phyloP scores from a whole-genome alignment of 2,113 vertebrate species.

The Cephalopholis sonnerati region DNA sequence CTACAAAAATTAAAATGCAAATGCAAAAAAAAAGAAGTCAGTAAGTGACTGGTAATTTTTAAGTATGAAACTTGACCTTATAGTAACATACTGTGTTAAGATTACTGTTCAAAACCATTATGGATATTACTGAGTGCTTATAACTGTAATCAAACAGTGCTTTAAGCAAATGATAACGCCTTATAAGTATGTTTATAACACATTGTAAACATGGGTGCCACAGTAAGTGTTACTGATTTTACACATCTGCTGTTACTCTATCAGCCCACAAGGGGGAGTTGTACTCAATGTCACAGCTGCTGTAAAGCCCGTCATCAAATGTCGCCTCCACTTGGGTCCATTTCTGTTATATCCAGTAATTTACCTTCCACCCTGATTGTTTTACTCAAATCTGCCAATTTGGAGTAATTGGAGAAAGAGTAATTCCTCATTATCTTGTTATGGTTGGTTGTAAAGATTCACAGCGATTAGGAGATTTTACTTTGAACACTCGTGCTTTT shows the following conservation, averaged over 20 bases:
- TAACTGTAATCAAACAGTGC: too few species aligned
- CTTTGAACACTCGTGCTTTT: neutral
- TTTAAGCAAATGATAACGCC: too few species aligned
- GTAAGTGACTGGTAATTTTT: too few species aligned
- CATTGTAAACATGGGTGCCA: too few species aligned
- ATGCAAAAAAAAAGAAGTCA: too few species aligned
- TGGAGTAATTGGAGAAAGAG: conserved; percentile 26
- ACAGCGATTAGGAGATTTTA: conserved; percentile 38
- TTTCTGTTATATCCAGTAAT: conserved; percentile 27
- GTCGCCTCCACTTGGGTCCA: conserved; percentile 26
- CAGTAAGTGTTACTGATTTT: neutral
- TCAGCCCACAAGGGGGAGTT: conserved; percentile 70
- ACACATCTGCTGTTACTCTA: conserved; percentile 4
- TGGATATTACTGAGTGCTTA: too few species aligned
- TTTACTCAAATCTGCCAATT: conserved; percentile 35
- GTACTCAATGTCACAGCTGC: conserved; percentile 32
- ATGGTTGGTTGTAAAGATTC: conserved; percentile 68
- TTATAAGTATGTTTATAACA: too few species aligned
- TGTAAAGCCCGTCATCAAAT: conserved; percentile 74
- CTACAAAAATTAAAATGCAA: too few species aligned
- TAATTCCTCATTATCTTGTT: conserved; percentile 7
- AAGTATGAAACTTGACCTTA: too few species aligned
- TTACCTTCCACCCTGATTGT: conserved; percentile 69
- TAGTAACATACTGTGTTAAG: too few species aligned
- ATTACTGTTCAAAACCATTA: too few species aligned